phyloP scores from a whole-genome alignment of 35 echinoderm and acorn worm genomes.

The Lytechinus pictus region DNA sequence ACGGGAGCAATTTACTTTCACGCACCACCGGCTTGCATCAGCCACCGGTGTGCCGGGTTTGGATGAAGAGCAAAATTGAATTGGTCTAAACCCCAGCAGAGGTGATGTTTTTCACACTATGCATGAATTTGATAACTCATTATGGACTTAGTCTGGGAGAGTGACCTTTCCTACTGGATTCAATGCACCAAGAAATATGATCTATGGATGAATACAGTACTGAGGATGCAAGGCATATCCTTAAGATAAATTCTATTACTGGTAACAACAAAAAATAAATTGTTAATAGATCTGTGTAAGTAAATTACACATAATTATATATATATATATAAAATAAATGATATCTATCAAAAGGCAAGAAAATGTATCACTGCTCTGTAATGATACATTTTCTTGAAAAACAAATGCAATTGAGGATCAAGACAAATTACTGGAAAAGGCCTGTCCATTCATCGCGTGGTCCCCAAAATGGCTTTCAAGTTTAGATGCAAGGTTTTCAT shows the following conservation, averaged over 20 bases:
- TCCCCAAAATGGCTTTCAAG: no score
- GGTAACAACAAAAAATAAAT: no score
- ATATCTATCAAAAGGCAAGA: no score
- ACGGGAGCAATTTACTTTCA: constrained; percentile 2
- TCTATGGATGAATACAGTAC: background rate
- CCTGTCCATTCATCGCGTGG: no score
- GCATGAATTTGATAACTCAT: background rate
- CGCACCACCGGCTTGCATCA: background rate
- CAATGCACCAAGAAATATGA: background rate
- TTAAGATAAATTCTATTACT: background rate
- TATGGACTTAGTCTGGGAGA: background rate
- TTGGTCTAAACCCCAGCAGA: background rate
- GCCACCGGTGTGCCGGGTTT: background rate
- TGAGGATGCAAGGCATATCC: background rate
- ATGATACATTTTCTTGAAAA: no score
- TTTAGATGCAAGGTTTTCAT: no score
- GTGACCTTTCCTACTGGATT: background rate
- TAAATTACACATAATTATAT: no score
- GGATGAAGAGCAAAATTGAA: background rate
- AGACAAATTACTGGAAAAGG: no score
- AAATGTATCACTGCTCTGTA: no score
- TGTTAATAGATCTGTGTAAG: no score
- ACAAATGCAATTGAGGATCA: no score
- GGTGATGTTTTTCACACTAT: background rate
- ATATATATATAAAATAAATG: no score